Conservation (phyloP, 2,113 vertebrate species). For the Dendropsophus ebraccatus region DNA sequence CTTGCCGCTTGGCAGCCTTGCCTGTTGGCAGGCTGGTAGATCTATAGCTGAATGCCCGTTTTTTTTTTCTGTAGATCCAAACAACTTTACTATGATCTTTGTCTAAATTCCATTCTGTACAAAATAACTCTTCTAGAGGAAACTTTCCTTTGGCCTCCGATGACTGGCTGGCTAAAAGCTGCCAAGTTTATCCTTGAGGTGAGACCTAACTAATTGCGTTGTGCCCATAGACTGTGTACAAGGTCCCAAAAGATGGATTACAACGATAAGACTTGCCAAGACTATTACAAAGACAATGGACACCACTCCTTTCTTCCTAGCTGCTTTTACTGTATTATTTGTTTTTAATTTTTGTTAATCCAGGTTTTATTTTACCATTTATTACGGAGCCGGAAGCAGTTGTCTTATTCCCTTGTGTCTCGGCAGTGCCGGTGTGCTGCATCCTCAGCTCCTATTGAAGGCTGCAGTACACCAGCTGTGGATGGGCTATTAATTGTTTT, state of each 20-base stretch:
- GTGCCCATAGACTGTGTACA: neutral
- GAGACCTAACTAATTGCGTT: slow-evolving; percentile 9
- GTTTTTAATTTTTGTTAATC: too few relatives aligned
- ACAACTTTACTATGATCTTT: neutral
- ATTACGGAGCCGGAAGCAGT: too few relatives aligned
- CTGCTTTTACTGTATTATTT: neutral
- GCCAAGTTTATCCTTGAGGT: slow-evolving; percentile 9
- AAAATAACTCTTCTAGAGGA: neutral
- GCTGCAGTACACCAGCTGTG: too few relatives aligned
- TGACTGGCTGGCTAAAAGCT: neutral
- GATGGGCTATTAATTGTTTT: too few relatives aligned
- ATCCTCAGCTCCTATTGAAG: too few relatives aligned
- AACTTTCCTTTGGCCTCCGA: neutral
- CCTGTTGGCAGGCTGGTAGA: neutral
- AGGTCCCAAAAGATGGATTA: neutral
- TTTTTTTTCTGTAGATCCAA: neutral
- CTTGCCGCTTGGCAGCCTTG: neutral
- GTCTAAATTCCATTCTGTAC: neutral
- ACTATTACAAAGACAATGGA: neutral
- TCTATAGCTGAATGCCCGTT: neutral
- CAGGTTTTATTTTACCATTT: too few relatives aligned
- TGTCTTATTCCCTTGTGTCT: too few relatives aligned
- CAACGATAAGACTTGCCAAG: neutral
- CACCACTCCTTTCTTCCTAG: neutral
- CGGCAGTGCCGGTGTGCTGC: too few relatives aligned